Evolutionary conservation across 2,888 invertebrate species (phyloP).

Genomic region (Hypena proboscidalis): DNA sequence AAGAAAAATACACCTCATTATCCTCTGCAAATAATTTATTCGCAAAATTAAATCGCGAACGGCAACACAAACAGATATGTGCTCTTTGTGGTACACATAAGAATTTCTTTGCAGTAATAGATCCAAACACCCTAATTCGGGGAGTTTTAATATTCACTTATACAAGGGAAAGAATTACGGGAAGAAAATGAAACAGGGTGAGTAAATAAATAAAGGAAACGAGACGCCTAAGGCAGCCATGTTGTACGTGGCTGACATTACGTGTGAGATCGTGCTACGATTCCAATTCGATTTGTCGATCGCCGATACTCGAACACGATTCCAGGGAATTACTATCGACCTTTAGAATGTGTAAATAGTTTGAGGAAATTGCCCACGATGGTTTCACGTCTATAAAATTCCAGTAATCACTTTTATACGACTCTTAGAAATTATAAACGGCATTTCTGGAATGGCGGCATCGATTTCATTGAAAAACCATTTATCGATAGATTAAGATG

Average conservation of each 20-base stretch:
- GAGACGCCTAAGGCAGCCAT: slow-evolving; percentile 54
- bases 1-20: slow-evolving; percentile 45
- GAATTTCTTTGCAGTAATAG: slow-evolving; percentile 42
- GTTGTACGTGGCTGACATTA: slow-evolving; percentile 65
- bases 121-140: slow-evolving; percentile 59
- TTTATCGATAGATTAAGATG: slow-evolving; percentile 8
- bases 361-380: slow-evolving; percentile 39
- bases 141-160: slow-evolving; percentile 81
- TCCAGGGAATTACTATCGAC: slow-evolving; percentile 59
- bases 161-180: slow-evolving; percentile 81
- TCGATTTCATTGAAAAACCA: slow-evolving; percentile 14
- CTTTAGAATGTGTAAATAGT: slow-evolving; percentile 77
- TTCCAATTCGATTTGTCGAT: slow-evolving; percentile 78
- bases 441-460: background rate
- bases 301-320: slow-evolving; percentile 53
- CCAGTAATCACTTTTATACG: slow-evolving; percentile 6
- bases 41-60: slow-evolving; percentile 59
- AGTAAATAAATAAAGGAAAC: slow-evolving; percentile 77
- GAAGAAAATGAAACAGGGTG: slow-evolving; percentile 79
- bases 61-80: slow-evolving; percentile 40
- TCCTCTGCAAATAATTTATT: slow-evolving; percentile 40
- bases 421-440: slow-evolving; percentile 10
- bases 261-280: slow-evolving; percentile 74
- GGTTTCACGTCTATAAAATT: slow-evolving; percentile 1
- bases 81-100: slow-evolving; percentile 49